phyloP scores from a whole-genome alignment of 2,797 vertebrate genomes.

The Columba guinea region DNA sequence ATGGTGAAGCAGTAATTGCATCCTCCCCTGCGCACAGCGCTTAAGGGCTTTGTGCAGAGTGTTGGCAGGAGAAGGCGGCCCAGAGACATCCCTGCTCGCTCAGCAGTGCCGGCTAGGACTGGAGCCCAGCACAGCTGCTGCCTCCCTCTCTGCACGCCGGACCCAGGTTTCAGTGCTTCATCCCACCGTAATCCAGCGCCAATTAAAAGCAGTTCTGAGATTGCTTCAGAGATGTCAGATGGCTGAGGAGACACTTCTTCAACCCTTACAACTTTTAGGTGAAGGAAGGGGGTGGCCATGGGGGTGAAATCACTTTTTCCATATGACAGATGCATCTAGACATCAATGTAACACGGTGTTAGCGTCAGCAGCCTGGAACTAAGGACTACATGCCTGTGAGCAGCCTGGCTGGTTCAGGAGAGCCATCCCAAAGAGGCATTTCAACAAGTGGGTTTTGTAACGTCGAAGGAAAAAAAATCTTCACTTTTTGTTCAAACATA shows the following conservation, averaged over 20 bases:
- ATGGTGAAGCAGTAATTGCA: constrained; percentile 19
- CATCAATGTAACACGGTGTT: accelerated
- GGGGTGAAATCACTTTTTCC: not conserved
- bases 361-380: not conserved
- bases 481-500: not conserved
- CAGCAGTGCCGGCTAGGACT: constrained; percentile 48
- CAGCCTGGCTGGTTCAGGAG: too few relatives aligned
- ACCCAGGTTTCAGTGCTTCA: not conserved
- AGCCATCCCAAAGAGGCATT: not conserved
- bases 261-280: not conserved
- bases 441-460: not conserved
- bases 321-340: not conserved
- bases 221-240: not conserved
- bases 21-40: constrained; percentile 16
- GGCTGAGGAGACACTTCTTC: not conserved
- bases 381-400: not conserved
- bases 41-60: constrained; percentile 67
- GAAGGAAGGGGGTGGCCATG: not conserved
- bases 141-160: not conserved
- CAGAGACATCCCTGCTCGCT: constrained; percentile 49
- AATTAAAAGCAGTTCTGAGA: not conserved
- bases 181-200: not conserved
- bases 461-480: not conserved
- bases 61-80: not conserved
- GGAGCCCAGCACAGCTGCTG: constrained; percentile 32